Percentiles rank a stretch among this genome's conserved stretches.
Conservation (phyloP, 1,140 invertebrate genomes). For the Drosophila carrolli region DNA sequence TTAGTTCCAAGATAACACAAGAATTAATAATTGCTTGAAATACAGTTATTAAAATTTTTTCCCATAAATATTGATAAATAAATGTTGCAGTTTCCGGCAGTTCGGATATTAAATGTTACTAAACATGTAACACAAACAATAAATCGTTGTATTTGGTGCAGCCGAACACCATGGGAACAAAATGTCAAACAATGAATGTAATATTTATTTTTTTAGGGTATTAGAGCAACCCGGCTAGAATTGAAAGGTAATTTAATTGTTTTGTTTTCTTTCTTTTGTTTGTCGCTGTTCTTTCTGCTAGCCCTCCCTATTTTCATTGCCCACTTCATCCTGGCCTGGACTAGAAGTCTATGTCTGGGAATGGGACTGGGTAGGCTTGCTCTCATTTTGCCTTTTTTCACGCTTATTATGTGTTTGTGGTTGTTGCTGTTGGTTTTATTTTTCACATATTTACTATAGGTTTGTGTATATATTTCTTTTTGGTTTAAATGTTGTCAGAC, state of each 20-base stretch:
- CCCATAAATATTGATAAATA: too few species aligned
- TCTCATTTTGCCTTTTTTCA: constrained; percentile 78
- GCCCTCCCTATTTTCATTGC: constrained; percentile 57
- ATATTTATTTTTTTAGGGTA: constrained; percentile 2
- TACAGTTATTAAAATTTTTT: too few species aligned
- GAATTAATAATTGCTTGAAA: too few species aligned
- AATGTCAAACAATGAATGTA: not conserved
- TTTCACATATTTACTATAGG: constrained; percentile 50
- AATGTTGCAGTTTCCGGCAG: too few species aligned
- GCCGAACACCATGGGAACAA: not conserved
- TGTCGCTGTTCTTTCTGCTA: constrained; percentile 17
- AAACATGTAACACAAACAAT: too few species aligned
- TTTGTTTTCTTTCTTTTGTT: constrained; percentile 26
- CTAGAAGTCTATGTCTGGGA: constrained; percentile 25
- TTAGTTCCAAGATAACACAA: too few species aligned
- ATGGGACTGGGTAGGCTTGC: constrained; percentile 53
- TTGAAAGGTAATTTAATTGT: constrained; percentile 3
- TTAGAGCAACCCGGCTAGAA: not conserved
- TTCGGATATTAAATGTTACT: not conserved
- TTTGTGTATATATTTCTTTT: constrained; percentile 44
- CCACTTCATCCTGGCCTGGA: constrained; percentile 19
- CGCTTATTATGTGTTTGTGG: constrained; percentile 75
- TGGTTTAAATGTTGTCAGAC: constrained; percentile 78
- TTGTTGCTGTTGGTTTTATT: constrained; percentile 37
- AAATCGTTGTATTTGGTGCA: too few species aligned